Evolutionary conservation across 2,888 invertebrate genomes (phyloP).

Genomic region (Eremobia ochroleuca): DNA sequence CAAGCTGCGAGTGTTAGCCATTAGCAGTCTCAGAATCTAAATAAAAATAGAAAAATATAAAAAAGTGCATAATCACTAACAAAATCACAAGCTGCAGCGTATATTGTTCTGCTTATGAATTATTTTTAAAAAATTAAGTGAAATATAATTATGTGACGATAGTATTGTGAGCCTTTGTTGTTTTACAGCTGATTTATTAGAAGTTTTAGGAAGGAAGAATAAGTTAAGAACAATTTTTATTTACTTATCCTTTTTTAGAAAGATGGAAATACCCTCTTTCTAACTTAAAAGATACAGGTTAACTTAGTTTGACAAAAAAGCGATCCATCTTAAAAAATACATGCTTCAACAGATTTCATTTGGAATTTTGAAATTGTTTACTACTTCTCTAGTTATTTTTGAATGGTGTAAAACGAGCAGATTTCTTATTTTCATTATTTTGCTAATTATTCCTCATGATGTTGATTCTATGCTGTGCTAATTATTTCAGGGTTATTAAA

Average conservation of each 20-base stretch:
- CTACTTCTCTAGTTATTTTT: background rate
- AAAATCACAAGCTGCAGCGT: background rate
- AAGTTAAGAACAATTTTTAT: too few relatives aligned
- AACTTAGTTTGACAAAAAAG: too few relatives aligned
- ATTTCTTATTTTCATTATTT: slow-evolving; percentile 3
- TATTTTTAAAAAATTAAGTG: too few relatives aligned
- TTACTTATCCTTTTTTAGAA: too few relatives aligned
- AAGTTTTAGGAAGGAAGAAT: too few relatives aligned
- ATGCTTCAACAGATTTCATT: background rate
- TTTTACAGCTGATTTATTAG: background rate
- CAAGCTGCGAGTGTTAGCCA: background rate
- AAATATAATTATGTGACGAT: background rate
- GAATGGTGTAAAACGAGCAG: background rate
- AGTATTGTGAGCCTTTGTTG: background rate
- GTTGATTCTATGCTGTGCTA: background rate
- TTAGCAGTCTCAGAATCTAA: background rate
- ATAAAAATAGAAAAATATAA: background rate
- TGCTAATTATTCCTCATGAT: background rate
- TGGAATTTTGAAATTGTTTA: background rate
- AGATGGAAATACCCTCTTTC: too few relatives aligned
- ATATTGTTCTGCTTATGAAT: too few relatives aligned
- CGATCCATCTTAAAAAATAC: too few relatives aligned
- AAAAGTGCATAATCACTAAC: background rate
- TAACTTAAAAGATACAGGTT: too few relatives aligned
- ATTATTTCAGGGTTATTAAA: background rate